These are phyloP conservation scores for Crioceris asparagi DNA, from an alignment of 2,888 invertebrate genomes.

Conservation along the genomic window DNA sequence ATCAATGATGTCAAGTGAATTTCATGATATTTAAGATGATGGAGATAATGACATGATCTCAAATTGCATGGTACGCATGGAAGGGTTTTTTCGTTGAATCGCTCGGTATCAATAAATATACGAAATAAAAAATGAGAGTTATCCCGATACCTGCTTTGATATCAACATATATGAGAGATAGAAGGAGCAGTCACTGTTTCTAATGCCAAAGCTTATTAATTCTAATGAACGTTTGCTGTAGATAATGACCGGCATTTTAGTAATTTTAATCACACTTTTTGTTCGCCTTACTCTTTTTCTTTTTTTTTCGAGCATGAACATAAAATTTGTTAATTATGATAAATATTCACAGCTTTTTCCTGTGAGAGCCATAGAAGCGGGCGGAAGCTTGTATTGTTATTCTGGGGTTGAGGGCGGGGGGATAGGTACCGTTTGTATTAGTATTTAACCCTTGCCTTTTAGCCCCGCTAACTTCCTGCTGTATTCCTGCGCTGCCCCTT, in stretches of 20 bases:
- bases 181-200: conserved; percentile 21
- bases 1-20: too few species aligned
- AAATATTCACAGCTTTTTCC: conserved; percentile 42
- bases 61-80: too few species aligned
- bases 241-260: conserved; percentile 29
- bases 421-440: conserved; percentile 34
- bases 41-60: too few species aligned
- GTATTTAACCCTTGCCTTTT: conserved; percentile 41
- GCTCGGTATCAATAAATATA: too few species aligned
- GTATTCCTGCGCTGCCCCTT: conserved; percentile 34
- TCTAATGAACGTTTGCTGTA: conserved; percentile 25
- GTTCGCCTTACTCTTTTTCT: conserved; percentile 34
- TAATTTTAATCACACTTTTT: conserved; percentile 36
- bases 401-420: conserved; percentile 28
- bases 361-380: conserved; percentile 38
- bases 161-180: conserved; percentile 2
- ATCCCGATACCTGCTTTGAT: background rate
- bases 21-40: too few species aligned
- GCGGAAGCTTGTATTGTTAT: conserved; percentile 40
- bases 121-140: background rate
- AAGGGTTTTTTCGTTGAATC: too few species aligned
- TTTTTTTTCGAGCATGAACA: conserved; percentile 32
- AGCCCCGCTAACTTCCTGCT: conserved; percentile 38
- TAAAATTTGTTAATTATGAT: conserved; percentile 43
- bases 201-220: conserved; percentile 17